Evolutionary conservation across 2,888 invertebrate species (phyloP), one percentile per base, ranked within the genome.

Genomic region (Amiota minor): DNA sequence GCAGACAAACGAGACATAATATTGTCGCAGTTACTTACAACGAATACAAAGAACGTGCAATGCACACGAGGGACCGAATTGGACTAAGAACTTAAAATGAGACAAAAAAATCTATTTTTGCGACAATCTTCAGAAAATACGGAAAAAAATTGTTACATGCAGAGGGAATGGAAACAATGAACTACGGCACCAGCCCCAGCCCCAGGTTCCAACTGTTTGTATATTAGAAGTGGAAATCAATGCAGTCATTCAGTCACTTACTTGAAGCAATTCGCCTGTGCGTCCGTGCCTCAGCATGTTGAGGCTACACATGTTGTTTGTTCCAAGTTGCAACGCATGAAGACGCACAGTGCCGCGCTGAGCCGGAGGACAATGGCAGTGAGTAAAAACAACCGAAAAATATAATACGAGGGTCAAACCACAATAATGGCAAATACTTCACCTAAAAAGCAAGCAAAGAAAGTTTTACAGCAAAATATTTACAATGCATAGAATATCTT

Each of bases 11-110:
- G 46, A 65, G 65, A 65, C 65, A 65, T 47, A 65, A 65, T 49
- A 18, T 49, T 64, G 46, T 49, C 65, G 20, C 53, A 53, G 53
- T 53, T 53, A n/a, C 4, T 9, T 53, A n/a, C 53, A 53, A 20
- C 59, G 59, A 59, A 20, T 11, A 16, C 10, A 35, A 18, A 18
- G 59, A 53, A 16, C 59, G 18, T 20, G 59, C 59, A 65, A 46
- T 16, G 10, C 20, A 20, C 35, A 20, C 59, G 59, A 59, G 67
- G 14, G 53, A 46, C 16, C 20, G 67, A 68, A 84, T 84, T 82
- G 84, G 85, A 83, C 85, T 83, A 85, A 83, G 85, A 85, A 82
- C 84, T 83, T 85, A 83, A 83, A 85, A 79, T 83, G 85, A 83
- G 83, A 82, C 82, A 81, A 82, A 80, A 85, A 83, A 82, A 81